phyloP scores from a whole-genome alignment of 1,140 invertebrate genomes.

The Ceratina japonica region DNA sequence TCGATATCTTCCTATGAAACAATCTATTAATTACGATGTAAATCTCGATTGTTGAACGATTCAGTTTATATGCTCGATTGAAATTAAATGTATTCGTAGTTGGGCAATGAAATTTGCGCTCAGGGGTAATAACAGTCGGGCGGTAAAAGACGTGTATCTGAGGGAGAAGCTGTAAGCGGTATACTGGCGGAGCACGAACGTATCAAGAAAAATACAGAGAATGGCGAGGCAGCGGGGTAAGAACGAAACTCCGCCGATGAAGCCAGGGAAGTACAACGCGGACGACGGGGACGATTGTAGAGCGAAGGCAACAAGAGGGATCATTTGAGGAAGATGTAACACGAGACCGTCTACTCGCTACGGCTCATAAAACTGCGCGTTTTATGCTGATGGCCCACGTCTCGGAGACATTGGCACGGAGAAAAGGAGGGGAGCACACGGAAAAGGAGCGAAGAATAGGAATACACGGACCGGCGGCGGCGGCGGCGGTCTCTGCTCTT shows the following conservation, averaged over 20 bases:
- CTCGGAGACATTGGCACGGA: slow-evolving; percentile 70
- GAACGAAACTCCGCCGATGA: slow-evolving; percentile 35
- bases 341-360: slow-evolving; percentile 72
- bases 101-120: not conserved
- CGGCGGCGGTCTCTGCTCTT: too few species aligned
- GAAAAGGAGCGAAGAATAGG: slow-evolving; percentile 15
- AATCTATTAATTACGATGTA: too few species aligned
- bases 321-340: slow-evolving; percentile 73
- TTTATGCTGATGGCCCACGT: slow-evolving; percentile 76
- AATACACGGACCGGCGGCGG: not conserved
- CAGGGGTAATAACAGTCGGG: not conserved
- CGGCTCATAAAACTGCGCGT: slow-evolving; percentile 75
- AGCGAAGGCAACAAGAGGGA: slow-evolving; percentile 53
- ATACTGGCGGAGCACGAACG: not conserved
- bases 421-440: slow-evolving; percentile 46
- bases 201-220: slow-evolving; percentile 22
- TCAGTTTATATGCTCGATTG: slow-evolving; percentile 1
- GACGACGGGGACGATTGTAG: slow-evolving; percentile 41
- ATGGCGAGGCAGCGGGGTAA: not conserved
- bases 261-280: slow-evolving; percentile 22
- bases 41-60: not conserved
- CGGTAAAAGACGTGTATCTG: not conserved
- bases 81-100: slow-evolving; percentile 11
- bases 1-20: too few species aligned
- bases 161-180: not conserved